phyloP scores from a whole-genome alignment of 1,140 invertebrate genomes.

The Bombus difficillimus region DNA sequence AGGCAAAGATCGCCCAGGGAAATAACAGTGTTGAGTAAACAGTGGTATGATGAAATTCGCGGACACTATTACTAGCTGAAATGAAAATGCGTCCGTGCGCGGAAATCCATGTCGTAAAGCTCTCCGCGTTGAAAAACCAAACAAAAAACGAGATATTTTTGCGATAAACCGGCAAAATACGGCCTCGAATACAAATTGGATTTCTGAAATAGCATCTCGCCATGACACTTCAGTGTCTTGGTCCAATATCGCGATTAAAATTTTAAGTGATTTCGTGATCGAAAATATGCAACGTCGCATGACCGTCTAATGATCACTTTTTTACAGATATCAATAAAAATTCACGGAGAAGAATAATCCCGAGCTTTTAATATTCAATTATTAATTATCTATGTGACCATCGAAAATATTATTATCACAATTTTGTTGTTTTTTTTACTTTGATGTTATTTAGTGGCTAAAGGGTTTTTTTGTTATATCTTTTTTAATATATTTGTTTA shows the following conservation, averaged over 20 bases:
- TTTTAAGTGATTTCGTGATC: conserved; percentile 2
- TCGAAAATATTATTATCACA: too few species aligned
- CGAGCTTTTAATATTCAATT: too few species aligned
- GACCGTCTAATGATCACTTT: too few species aligned
- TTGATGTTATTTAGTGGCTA: too few species aligned
- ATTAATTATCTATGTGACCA: too few species aligned
- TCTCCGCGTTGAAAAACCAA: not conserved
- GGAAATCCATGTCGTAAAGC: conserved; percentile 35
- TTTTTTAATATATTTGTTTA: too few species aligned
- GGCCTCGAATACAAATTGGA: not conserved
- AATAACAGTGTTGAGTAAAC: conserved; percentile 23
- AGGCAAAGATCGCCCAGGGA: conserved; percentile 28
- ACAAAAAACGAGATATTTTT: not conserved
- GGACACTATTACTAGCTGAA: conserved; percentile 28
- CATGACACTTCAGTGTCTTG: not conserved
- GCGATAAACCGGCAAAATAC: not conserved
- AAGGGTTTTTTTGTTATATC: too few species aligned
- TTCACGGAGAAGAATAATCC: too few species aligned
- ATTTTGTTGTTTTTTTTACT: too few species aligned
- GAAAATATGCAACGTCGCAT: too few species aligned
- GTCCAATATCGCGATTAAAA: not conserved
- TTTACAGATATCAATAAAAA: too few species aligned
- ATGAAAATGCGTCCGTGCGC: conserved; percentile 35
- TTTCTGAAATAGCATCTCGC: not conserved
- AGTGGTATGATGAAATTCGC: conserved; percentile 21